Evolutionary conservation across 2,113 vertebrate genomes (phyloP), one percentile per base, ranked within the genome.

Genomic region (Psettodes erumei): DNA sequence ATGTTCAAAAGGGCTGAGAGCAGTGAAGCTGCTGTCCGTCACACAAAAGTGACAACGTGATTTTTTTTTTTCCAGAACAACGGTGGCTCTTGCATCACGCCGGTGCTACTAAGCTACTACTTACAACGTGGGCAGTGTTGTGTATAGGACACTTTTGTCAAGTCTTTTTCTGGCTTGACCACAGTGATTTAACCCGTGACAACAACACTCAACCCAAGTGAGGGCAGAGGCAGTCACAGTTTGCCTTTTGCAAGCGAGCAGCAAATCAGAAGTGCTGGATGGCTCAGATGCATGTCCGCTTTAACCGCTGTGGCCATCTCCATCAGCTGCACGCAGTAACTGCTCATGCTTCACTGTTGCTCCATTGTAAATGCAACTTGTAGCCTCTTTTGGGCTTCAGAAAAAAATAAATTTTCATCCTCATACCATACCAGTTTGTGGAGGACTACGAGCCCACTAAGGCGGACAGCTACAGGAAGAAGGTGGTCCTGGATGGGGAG

Each of bases 381-480:
- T 30, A 1, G 8, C 13, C 7, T 37, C 2, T 42, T 50, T 35
- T 16, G 12, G 0, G 0, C 19, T 40, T 45, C 3, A 43, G 9
- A 6, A 59, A 21, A 0, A 64, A 48, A 16, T 33, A 1, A 3
- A 5, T 75, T 58, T 48, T 53, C 6, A 15, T 43, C 7, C 27
- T 1, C 60, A n/a, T n/a, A n/a, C n/a, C n/a, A n/a, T n/a, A n/a
- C n/a, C n/a, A 93, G 92, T 93, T 93, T 66, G 92, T 93, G 56
- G 92, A 93, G 65, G 92, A 93, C 79, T 93, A 93, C 1, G 89
- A 92, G 78, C 92, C 92, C 77, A 93, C 92, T 64, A 93, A 92
- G 83, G 91, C 92, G 0, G 92, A 92, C 89, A 93, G 92, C 88
- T 94, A 93, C 84, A 90, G 93, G 68, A 94, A 93, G 83, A 93